A percentile compares a stretch with the other conserved stretches of the same genome.
Conservation (phyloP, 2,888 invertebrate genomes). For the Calephelis perditalis region DNA sequence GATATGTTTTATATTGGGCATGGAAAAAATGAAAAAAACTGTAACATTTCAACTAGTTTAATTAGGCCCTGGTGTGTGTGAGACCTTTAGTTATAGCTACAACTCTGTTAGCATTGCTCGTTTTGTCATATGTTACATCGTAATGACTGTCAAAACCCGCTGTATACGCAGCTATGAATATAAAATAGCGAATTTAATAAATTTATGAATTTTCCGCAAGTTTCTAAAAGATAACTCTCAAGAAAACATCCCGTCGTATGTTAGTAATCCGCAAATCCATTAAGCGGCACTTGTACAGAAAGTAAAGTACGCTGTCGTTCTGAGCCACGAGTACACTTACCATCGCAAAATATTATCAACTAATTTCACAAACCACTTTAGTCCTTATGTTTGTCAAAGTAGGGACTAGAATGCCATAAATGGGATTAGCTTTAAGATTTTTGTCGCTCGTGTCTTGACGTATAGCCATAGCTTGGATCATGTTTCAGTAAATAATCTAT, state of each 20-base stretch:
- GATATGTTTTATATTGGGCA: no score
- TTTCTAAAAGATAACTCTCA: constrained; percentile 16
- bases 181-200: no score
- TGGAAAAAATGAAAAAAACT: no score
- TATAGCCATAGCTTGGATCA: constrained; percentile 15
- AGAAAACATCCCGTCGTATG: constrained; percentile 12
- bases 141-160: no score
- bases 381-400: background rate
- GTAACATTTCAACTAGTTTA: no score
- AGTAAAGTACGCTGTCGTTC: constrained; percentile 31
- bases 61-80: no score
- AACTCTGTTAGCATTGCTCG: no score
- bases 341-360: constrained; percentile 1
- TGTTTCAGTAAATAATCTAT: constrained; percentile 20
- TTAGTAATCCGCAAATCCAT: constrained; percentile 32
- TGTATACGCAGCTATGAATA: no score
- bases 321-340: constrained; percentile 16
- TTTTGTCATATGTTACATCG: no score
- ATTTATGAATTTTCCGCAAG: background rate
- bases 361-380: constrained; percentile 14
- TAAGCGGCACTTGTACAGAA: constrained; percentile 33
- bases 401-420: constrained; percentile 14
- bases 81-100: no score
- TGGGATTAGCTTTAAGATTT: constrained; percentile 2
- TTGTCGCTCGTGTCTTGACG: constrained; percentile 6